Evolutionary conservation across 1,140 invertebrate genomes (phyloP).

Genomic region (Conus ventricosus): DNA sequence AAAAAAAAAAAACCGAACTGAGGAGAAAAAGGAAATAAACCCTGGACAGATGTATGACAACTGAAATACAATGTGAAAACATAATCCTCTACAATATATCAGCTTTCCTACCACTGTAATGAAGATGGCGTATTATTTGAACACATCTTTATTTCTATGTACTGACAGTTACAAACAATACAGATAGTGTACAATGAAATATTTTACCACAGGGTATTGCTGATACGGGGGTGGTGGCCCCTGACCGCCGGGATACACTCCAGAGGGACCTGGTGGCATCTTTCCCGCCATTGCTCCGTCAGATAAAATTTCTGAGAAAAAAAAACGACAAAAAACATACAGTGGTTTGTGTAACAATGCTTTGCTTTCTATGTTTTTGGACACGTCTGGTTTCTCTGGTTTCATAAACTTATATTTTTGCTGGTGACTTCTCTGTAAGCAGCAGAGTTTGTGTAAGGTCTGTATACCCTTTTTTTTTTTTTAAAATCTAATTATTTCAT

Average conservation of each 20-base stretch:
- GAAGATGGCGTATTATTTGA: background rate
- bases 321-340: no score
- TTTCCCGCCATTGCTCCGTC: background rate
- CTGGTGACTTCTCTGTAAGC: no score
- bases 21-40: background rate
- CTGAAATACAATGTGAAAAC: background rate
- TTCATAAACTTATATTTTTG: no score
- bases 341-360: no score
- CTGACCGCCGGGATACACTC: background rate
- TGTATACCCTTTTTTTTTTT: no score
- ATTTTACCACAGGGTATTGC: background rate
- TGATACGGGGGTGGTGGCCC: constrained; percentile 9
- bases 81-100: background rate
- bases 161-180: background rate
- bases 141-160: background rate
- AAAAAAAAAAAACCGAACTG: no score
- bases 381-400: no score
- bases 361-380: no score
- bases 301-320: no score
- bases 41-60: no score
- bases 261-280: background rate
- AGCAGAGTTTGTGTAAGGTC: no score
- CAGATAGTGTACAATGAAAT: background rate
- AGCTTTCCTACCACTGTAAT: background rate
- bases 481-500: no score